Evolutionary conservation across 2,113 vertebrate genomes (phyloP).

Genomic region (Brevimyrus niger): DNA sequence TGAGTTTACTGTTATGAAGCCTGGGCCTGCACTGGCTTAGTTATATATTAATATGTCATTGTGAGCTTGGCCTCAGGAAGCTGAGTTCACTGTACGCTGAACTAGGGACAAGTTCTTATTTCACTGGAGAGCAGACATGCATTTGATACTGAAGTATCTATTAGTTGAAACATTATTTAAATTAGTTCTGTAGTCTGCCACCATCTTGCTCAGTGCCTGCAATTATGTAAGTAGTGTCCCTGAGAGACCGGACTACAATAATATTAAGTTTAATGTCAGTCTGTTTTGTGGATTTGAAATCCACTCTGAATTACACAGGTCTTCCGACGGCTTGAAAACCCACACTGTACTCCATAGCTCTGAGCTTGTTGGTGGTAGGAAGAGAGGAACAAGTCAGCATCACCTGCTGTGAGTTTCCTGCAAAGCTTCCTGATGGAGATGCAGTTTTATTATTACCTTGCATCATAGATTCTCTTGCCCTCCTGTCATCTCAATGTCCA

Average conservation of each 20-base stretch:
- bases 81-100: not conserved
- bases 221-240: not conserved
- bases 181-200: not conserved
- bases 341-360: not conserved
- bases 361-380: not conserved
- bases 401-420: not conserved
- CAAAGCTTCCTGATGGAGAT: not conserved
- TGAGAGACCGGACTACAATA: not conserved
- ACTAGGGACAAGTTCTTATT: not conserved
- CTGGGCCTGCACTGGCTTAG: not conserved
- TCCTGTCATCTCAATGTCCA: not conserved
- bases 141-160: not conserved
- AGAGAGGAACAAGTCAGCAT: not conserved
- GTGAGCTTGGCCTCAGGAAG: not conserved
- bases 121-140: not conserved
- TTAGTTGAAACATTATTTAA: conserved; percentile 3
- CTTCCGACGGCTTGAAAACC: not conserved
- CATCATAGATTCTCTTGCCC: not conserved
- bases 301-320: not conserved
- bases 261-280: not conserved
- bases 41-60: not conserved
- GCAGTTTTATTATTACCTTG: not conserved
- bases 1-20: not conserved
- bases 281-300: not conserved
- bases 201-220: not conserved